Conservation (phyloP, 1,140 invertebrate genomes). For the Brachionus sp. region DNA sequence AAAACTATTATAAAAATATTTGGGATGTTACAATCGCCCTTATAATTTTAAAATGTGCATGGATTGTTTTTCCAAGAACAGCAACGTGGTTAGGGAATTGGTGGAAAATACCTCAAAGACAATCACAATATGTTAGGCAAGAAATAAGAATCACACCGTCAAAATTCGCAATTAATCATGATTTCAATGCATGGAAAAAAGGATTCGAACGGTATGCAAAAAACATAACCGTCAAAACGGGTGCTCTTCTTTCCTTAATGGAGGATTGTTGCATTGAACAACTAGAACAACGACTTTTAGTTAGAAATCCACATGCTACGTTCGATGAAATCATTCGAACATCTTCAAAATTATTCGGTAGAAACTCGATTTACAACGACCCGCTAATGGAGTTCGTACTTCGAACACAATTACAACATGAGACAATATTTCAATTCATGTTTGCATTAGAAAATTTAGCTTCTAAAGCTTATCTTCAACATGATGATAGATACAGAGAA, state of each 20-base stretch:
- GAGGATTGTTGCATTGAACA: background rate
- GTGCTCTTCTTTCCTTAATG: background rate
- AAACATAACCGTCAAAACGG: background rate
- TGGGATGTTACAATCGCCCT: background rate
- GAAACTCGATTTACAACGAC: background rate
- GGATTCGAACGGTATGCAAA: background rate
- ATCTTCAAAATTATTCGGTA: background rate
- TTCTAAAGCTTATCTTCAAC: background rate
- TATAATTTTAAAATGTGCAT: background rate
- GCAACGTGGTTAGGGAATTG: background rate
- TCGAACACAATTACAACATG: background rate
- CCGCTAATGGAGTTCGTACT: background rate
- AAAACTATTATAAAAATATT: background rate
- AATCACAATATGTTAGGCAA: background rate
- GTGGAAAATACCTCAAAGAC: background rate
- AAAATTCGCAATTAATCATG: background rate
- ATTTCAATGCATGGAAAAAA: background rate
- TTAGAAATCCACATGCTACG: background rate
- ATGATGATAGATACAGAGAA: background rate
- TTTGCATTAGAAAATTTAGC: background rate
- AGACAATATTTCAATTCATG: background rate
- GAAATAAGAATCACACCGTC: background rate
- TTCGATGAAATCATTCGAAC: background rate
- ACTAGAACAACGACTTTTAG: background rate
- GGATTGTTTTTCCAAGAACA: background rate